Conservation (phyloP, 2,888 invertebrate species). For the Lissonota sp. region DNA sequence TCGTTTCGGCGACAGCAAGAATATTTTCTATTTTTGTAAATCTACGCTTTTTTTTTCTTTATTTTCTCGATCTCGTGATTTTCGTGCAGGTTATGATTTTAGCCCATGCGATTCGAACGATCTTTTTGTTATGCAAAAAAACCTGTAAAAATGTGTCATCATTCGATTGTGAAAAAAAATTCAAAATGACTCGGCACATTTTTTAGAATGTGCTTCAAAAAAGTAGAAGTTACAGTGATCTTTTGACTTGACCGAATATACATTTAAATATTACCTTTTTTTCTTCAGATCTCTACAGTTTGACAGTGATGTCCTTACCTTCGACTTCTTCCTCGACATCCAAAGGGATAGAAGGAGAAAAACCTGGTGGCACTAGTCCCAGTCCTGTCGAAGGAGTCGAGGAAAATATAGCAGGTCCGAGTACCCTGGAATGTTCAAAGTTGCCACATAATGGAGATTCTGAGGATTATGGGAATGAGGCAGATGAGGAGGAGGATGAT, state of each 20-base stretch:
- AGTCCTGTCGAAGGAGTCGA: constrained; percentile 81
- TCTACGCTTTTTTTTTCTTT: constrained; percentile 13
- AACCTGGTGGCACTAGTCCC: constrained; percentile 81
- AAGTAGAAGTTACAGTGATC: not conserved
- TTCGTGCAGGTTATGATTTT: too few species aligned
- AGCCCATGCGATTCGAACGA: too few species aligned
- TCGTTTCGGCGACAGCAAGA: not conserved
- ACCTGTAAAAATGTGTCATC: not conserved
- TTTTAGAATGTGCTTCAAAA: not conserved
- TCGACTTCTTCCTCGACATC: constrained; percentile 75
- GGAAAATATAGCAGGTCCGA: constrained; percentile 80
- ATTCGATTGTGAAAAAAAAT: not conserved
- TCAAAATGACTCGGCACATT: too few species aligned
- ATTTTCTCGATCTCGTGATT: not conserved
- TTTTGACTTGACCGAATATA: not conserved
- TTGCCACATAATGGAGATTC: constrained; percentile 75
- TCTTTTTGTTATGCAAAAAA: too few species aligned
- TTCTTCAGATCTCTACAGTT: constrained; percentile 22
- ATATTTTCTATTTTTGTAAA: constrained; percentile 61
- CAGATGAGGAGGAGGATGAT: constrained; percentile 80
- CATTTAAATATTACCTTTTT: not conserved
- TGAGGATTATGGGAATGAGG: constrained; percentile 79
- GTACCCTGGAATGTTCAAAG: constrained; percentile 75
- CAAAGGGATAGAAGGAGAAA: constrained; percentile 78
- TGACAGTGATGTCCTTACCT: constrained; percentile 81